Evolutionary conservation across 2,113 vertebrate species (phyloP).

Genomic region (Rhynchomys soricoides): DNA sequence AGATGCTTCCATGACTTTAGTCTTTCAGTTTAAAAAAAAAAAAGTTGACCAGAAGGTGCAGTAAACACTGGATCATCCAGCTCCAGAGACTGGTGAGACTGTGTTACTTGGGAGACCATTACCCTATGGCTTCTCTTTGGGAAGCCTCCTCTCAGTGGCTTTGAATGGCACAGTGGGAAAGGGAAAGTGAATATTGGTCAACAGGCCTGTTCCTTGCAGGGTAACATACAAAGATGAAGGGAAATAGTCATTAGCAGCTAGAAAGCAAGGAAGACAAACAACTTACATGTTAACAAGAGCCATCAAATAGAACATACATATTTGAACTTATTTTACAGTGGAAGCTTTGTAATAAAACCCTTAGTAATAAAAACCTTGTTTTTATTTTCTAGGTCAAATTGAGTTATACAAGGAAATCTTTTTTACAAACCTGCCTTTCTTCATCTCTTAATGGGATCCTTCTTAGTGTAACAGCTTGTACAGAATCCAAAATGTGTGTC

Average conservation of each 20-base stretch:
- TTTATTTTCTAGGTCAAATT: not conserved
- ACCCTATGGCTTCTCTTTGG: not conserved
- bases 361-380: not conserved
- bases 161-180: not conserved
- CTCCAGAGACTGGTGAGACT: not conserved
- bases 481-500: not conserved
- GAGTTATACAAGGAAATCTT: not conserved
- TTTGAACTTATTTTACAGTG: constrained; percentile 15
- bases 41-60: not conserved
- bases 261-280: not conserved
- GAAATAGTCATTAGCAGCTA: constrained; percentile 19
- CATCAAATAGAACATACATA: constrained; percentile 13
- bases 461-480: constrained; percentile 24
- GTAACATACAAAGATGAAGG: not conserved
- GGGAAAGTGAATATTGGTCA: not conserved
- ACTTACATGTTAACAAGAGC: not conserved
- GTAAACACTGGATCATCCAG: not conserved
- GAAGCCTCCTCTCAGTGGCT: constrained; percentile 9
- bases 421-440: constrained; percentile 16
- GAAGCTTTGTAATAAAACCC: not conserved
- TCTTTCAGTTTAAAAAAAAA: constrained; percentile 45
- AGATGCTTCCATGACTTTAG: not conserved
- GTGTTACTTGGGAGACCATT: not conserved
- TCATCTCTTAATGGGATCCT: constrained; percentile 34
- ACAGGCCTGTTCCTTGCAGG: not conserved